Base-by-base conservation (phyloP, 1,140 invertebrate species). In the Triops longicaudatus region DNA sequence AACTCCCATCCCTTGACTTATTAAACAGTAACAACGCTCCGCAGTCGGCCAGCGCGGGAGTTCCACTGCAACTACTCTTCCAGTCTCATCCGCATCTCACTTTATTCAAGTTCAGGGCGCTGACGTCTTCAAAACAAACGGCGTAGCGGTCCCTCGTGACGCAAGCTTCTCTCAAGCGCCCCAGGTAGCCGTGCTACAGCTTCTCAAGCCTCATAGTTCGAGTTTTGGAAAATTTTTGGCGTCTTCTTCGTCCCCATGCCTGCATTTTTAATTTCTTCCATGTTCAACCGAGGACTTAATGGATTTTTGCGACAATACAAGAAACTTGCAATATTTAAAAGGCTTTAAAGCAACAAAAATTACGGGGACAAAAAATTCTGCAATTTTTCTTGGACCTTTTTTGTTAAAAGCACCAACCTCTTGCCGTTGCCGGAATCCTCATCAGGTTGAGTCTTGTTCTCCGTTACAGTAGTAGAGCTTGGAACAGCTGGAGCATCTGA, bases 381-480 rank as follows among this genome's bases (percentile, higher is more conserved):
- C 50, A 6, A 63, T 63, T 63, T 63, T 9, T 37, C 31, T 17
- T 63, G 44, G 22, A 63, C 22, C 22, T 63, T 63, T 63, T 63
- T 63, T 63, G 14, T 63, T 63, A 63, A 63, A 63, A 6, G 22
- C 50, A 63, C 50, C 50, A 63, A 63, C 50, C 50, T 63, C 50
- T 63, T 63, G 50, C 50, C 50, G 50, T 63, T 63, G 50, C 50
- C 50, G 50, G 50, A 63, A n/a, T 63, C 50, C 50, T 63, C 50
- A 63, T 63, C 50, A 6, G 14, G 50, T 22, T 63, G 50, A 63
- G 50, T 22, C 22, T 63, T 63, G 50, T 14, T 63, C 5, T 63
- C 50, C 50, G 22, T 17, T 63, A 17, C 6, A 10, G 14, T 63
- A 14, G 50, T 14, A 22, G 50, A 22, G 17, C 22, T 63, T 6